phyloP scores from a whole-genome alignment of 2,888 invertebrate genomes.

The Neoaliturus tenellus region DNA sequence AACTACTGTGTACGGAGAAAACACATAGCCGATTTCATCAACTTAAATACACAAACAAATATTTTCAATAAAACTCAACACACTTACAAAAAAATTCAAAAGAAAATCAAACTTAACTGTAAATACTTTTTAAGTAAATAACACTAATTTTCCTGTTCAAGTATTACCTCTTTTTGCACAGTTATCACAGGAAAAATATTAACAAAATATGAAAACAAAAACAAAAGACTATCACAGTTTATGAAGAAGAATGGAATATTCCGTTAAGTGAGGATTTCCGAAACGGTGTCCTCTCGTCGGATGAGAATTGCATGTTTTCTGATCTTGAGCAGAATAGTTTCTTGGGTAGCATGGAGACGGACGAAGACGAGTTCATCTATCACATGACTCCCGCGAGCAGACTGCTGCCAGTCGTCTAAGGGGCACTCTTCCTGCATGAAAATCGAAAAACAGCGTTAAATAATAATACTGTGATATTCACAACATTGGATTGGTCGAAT shows the following conservation, averaged over 20 bases:
- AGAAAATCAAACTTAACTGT: too few relatives aligned
- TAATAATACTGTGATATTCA: too few relatives aligned
- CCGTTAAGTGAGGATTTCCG: slow-evolving; percentile 26
- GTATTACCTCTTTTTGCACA: not conserved
- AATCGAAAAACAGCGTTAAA: too few relatives aligned
- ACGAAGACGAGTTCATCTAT: slow-evolving; percentile 35
- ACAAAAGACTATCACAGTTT: slow-evolving; percentile 23
- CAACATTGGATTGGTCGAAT: too few relatives aligned
- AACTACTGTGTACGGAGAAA: too few relatives aligned
- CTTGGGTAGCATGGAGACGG: slow-evolving; percentile 23
- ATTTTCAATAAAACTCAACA: too few relatives aligned
- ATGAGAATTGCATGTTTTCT: slow-evolving; percentile 25
- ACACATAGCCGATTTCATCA: too few relatives aligned
- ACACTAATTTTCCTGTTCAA: too few relatives aligned
- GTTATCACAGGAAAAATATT: not conserved
- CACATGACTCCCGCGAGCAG: slow-evolving; percentile 36
- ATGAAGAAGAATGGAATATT: not conserved
- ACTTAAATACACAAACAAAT: too few relatives aligned
- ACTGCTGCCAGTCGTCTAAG: slow-evolving; percentile 49
- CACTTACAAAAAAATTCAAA: too few relatives aligned
- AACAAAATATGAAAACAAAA: not conserved
- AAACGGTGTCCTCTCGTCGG: slow-evolving; percentile 26
- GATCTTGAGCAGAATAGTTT: slow-evolving; percentile 38
- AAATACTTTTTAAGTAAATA: too few relatives aligned
- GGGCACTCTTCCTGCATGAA: slow-evolving; percentile 46